These are phyloP conservation scores for Diadema setosum DNA, from an alignment of 35 echinoderm and acorn worm genomes.

Conservation along the genomic window DNA sequence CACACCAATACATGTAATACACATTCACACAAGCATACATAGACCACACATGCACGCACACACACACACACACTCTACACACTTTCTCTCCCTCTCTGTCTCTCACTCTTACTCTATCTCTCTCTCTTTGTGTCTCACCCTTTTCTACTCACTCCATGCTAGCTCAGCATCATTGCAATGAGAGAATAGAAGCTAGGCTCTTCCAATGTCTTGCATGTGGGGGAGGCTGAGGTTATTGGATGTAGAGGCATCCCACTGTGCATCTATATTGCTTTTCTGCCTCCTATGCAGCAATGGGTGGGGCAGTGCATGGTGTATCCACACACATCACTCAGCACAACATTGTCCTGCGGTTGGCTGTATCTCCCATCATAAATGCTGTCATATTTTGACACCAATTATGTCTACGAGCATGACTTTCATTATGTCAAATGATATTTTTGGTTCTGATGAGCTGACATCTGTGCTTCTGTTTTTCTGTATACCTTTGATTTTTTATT, in stretches of 20 bases:
- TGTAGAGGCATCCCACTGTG: background rate
- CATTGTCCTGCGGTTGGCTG: too few species aligned
- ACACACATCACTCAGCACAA: too few species aligned
- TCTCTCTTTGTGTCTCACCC: background rate
- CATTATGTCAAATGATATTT: too few species aligned
- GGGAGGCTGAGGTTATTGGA: constrained; percentile 18
- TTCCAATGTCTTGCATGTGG: background rate
- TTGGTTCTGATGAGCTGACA: too few species aligned
- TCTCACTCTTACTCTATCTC: background rate
- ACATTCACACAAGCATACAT: background rate
- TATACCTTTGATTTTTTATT: too few species aligned
- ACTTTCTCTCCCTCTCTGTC: background rate
- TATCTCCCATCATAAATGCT: too few species aligned
- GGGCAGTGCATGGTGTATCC: background rate
- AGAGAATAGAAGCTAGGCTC: background rate
- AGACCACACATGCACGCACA: background rate
- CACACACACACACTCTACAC: background rate
- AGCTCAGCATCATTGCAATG: background rate
- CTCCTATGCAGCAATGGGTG: background rate
- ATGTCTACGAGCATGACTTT: too few species aligned
- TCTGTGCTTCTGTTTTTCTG: too few species aligned
- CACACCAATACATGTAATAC: too few species aligned
- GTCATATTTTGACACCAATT: too few species aligned
- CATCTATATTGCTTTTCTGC: background rate
- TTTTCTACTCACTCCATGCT: background rate